Conservation (phyloP, 2,797 vertebrate species). For the Acridotheres tristis region DNA sequence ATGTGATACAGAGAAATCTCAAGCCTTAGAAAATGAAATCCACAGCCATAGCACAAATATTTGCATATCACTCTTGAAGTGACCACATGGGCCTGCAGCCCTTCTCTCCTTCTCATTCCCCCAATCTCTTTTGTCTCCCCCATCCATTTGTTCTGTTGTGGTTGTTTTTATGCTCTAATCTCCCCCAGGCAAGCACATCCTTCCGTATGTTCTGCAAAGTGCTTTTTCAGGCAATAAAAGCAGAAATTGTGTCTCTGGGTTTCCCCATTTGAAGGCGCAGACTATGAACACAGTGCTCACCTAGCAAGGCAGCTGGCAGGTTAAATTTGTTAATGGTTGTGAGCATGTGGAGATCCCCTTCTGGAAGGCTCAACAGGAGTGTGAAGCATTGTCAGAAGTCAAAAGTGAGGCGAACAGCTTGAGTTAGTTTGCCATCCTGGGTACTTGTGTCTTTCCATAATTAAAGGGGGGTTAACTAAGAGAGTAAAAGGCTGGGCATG, state of each 20-base stretch:
- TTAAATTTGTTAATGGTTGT: neutral
- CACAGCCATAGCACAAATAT: neutral
- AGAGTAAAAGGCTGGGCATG: neutral
- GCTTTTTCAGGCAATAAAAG: constrained; percentile 36
- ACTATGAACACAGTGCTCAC: neutral
- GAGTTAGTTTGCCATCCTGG: neutral
- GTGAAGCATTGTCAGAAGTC: neutral
- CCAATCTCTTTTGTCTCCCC: neutral
- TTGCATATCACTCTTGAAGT: neutral
- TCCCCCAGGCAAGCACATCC: neutral
- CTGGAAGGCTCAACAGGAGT: neutral
- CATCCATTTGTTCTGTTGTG: neutral
- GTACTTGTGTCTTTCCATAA: neutral
- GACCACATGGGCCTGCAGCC: neutral
- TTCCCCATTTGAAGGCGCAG: neutral
- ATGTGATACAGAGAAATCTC: neutral
- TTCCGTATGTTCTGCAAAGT: neutral
- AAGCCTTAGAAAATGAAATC: neutral
- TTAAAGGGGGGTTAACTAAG: neutral
- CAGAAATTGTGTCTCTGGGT: neutral
- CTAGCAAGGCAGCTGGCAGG: neutral
- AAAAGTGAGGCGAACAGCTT: neutral
- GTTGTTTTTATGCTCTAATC: neutral
- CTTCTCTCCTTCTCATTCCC: neutral
- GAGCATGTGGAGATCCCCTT: neutral